These are phyloP conservation scores for Cosmia pyralina DNA, from an alignment of 2,888 invertebrate species.

Conservation along the genomic window DNA sequence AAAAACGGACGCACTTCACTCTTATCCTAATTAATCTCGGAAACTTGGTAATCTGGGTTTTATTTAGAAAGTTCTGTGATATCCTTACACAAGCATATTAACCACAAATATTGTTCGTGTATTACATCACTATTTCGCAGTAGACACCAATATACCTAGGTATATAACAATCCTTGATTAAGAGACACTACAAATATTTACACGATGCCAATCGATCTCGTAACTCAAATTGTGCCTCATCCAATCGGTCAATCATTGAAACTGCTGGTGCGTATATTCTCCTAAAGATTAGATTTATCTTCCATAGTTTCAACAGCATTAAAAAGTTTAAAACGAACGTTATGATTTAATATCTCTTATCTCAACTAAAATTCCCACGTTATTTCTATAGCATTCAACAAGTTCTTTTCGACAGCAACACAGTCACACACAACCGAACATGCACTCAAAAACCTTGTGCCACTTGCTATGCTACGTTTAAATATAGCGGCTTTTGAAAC, in stretches of 20 bases:
- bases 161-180: constrained; percentile 69
- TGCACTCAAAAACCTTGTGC: constrained; percentile 55
- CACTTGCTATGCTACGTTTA: constrained; percentile 42
- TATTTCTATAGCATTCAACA: constrained; percentile 4
- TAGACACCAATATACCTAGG: constrained; percentile 57
- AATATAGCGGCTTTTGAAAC: constrained; percentile 60
- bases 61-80: background rate
- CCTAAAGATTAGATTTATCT: background rate
- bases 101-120: constrained; percentile 28
- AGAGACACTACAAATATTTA: constrained; percentile 73
- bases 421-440: constrained; percentile 8
- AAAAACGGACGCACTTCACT: too few relatives aligned
- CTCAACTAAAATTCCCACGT: background rate
- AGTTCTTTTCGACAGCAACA: background rate
- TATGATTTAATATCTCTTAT: background rate
- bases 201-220: constrained; percentile 70
- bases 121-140: constrained; percentile 49
- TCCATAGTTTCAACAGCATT: background rate
- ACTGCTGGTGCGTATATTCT: constrained; percentile 74
- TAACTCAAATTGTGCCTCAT: constrained; percentile 75
- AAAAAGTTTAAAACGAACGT: background rate
- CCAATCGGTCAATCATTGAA: constrained; percentile 75
- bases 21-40: too few relatives aligned
- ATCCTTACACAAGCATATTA: constrained; percentile 12
- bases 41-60: too few relatives aligned